Evolutionary conservation across 2,888 invertebrate genomes (phyloP).

Genomic region (Agrochola lota): DNA sequence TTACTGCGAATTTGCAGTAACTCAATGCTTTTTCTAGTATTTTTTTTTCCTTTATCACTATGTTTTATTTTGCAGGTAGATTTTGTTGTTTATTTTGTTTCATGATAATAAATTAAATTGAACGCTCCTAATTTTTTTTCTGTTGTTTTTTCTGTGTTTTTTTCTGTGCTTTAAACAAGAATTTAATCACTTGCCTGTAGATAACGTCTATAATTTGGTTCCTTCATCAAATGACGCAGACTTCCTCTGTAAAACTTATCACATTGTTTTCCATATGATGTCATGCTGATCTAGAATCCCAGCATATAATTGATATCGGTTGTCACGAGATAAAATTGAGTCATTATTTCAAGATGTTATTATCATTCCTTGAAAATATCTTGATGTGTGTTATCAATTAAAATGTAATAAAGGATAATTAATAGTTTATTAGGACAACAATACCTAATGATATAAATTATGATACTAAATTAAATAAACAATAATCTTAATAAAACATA

Average conservation of each 20-base stretch:
- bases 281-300: conserved; percentile 63
- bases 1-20: neutral
- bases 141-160: no score
- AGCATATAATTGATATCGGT: conserved; percentile 62
- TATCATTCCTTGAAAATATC: conserved; percentile 24
- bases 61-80: neutral
- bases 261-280: conserved; percentile 63
- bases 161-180: neutral
- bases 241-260: conserved; percentile 36
- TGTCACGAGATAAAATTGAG: conserved; percentile 57
- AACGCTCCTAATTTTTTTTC: neutral
- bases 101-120: neutral
- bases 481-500: neutral
- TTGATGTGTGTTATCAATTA: conserved; percentile 50
- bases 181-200: conserved; percentile 1
- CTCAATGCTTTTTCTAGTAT: neutral
- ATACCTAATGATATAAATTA: neutral
- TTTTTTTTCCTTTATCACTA: neutral
- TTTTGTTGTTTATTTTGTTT: neutral
- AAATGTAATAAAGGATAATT: conserved; percentile 37
- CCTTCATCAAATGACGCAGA: conserved; percentile 40
- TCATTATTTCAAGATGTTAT: conserved; percentile 52
- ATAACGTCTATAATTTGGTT: conserved; percentile 22
- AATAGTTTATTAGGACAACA: neutral
- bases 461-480: neutral